phyloP scores from a whole-genome alignment of 2,113 vertebrate genomes.

The Neotragus pygmaeus region DNA sequence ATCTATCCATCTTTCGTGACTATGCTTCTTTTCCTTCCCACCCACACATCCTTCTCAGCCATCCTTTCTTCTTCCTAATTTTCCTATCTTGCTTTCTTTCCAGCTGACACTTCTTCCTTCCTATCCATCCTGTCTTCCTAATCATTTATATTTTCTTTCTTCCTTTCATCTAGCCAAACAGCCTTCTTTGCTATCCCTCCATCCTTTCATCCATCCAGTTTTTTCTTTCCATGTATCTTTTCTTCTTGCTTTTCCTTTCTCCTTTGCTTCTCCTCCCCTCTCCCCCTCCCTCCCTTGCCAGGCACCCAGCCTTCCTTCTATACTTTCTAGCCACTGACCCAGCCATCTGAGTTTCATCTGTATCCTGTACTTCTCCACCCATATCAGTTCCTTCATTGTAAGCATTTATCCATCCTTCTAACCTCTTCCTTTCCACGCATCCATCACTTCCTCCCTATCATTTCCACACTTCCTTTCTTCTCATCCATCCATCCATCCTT shows the following conservation, averaged over 20 bases:
- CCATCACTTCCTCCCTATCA: rapidly evolving
- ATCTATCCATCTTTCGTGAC: neutral
- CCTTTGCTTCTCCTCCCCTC: neutral
- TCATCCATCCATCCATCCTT: neutral
- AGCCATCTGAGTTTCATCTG: neutral
- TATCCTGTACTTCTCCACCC: neutral
- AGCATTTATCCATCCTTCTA: neutral
- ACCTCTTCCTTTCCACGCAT: neutral
- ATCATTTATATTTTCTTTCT: neutral
- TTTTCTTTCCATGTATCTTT: neutral
- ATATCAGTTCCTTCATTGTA: neutral
- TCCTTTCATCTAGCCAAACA: neutral
- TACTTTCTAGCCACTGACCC: neutral
- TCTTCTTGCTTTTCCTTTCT: neutral
- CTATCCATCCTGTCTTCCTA: neutral
- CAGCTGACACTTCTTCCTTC: neutral
- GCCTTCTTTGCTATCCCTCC: neutral
- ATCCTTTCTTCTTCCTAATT: neutral
- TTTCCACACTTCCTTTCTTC: neutral
- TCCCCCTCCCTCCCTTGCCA: neutral
- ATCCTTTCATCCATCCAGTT: neutral
- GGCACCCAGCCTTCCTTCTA: neutral
- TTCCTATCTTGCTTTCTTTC: neutral
- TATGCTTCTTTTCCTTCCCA: neutral
- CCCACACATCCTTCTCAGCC: neutral